Percentiles rank a stretch among this genome's conserved stretches.
These are phyloP conservation scores for Ciconia maguari DNA, from an alignment of 2,113 vertebrate genomes.

Conservation along the genomic window DNA sequence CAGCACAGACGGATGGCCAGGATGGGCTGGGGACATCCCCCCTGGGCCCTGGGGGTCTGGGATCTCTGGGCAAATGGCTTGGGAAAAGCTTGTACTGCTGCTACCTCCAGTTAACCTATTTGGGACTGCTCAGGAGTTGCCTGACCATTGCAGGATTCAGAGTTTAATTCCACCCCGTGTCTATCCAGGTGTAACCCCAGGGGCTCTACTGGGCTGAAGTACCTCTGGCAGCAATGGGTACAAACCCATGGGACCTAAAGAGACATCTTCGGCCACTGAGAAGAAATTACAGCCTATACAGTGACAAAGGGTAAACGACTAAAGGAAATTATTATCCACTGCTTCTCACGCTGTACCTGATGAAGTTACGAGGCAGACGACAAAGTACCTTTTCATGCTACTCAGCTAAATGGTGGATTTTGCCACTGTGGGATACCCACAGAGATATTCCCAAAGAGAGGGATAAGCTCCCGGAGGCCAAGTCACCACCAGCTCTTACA, in stretches of 20 bases:
- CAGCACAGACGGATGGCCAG: not conserved
- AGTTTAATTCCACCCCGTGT: fast-evolving
- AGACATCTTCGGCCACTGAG: not conserved
- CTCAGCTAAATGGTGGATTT: not conserved
- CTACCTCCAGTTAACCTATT: not conserved
- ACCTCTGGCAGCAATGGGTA: not conserved
- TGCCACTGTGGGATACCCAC: not conserved
- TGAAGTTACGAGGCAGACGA: fast-evolving
- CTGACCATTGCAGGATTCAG: not conserved
- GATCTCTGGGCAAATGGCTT: not conserved
- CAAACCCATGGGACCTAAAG: not conserved
- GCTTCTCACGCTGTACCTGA: not conserved
- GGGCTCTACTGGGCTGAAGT: not conserved
- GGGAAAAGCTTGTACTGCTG: not conserved
- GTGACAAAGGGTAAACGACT: not conserved
- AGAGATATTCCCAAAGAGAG: not conserved
- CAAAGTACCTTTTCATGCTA: not conserved
- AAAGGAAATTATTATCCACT: not conserved
- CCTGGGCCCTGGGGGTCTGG: not conserved
- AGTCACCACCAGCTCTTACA: not conserved
- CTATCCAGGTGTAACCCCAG: not conserved
- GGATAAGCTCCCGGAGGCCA: not conserved
- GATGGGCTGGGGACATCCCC: not conserved
- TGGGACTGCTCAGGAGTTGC: not conserved
- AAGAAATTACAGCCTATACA: not conserved